Percentiles rank a stretch among this genome's conserved stretches.
Conservation (phyloP, 2,113 vertebrate genomes). For the Ranitomeya imitator region DNA sequence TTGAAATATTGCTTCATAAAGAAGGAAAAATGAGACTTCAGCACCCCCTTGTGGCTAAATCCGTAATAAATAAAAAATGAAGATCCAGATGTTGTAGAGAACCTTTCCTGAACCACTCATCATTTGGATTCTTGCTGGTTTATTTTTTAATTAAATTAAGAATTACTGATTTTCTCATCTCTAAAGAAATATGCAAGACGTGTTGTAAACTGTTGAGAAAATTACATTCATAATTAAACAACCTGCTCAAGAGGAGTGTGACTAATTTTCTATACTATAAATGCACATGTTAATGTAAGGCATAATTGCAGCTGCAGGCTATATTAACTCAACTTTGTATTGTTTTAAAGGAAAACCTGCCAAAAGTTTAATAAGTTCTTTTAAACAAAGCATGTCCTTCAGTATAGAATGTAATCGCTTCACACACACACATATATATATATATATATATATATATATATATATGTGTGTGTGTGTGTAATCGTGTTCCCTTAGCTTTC, state of each 20-base stretch:
- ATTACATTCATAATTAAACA: constrained; percentile 43
- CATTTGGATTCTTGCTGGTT: not conserved
- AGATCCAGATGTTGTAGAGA: not conserved
- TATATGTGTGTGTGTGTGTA: no score
- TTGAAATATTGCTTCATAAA: constrained; percentile 3
- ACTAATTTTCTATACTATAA: constrained; percentile 5
- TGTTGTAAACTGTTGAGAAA: constrained; percentile 14
- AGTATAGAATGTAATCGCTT: not conserved
- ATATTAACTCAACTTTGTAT: constrained; percentile 15
- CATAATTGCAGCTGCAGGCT: constrained; percentile 31
- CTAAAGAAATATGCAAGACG: constrained; percentile 36
- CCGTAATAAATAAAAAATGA: constrained; percentile 2
- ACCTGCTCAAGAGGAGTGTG: not conserved
- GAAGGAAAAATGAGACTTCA: not conserved
- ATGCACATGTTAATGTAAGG: not conserved
- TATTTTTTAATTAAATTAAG: constrained; percentile 34
- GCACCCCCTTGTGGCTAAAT: constrained; percentile 39
- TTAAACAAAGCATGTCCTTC: not conserved
- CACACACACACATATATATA: no score
- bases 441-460: no score
- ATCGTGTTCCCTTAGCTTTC: not conserved
- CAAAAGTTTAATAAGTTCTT: not conserved
- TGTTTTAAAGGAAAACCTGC: not conserved
- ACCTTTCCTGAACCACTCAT: not conserved
- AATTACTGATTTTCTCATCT: constrained; percentile 17